Base-by-base conservation (phyloP, 2,888 invertebrate species). In the Muscina levida region DNA sequence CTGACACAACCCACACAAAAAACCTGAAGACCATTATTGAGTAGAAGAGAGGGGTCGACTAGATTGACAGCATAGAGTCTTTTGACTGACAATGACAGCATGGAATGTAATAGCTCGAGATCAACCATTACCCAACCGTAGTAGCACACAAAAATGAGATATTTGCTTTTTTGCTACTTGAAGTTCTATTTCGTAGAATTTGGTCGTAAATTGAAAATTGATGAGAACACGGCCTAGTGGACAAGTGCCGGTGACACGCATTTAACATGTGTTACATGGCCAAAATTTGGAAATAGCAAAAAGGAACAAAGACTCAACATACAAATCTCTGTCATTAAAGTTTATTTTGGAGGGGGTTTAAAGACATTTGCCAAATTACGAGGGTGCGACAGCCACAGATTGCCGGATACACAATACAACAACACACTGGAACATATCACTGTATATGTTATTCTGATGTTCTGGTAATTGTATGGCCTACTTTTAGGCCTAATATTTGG, bases 121-220 rank as follows among this genome's bases (percentile, higher is more conserved):
- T n/a, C n/a, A n/a, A n/a, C n/a, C n/a, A n/a, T n/a, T n/a, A n/a
- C n/a, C n/a, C n/a, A n/a, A n/a, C n/a, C n/a, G n/a, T n/a, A n/a
- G n/a, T n/a, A n/a, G n/a, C n/a, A n/a, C n/a, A n/a, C n/a, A n/a
- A n/a, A n/a, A n/a, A n/a, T 48, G 8, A 48, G 48, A 48, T 15
- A 15, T 48, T 17, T 48, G 6, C 48, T n/a, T 15, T 15, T 48
- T 48, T 37, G 8, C n/a, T 26, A 19, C 6, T 37, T 59, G 31
- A 17, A 2, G 26, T 26, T 31, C 31, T 31, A 2, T 48, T 15
- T 37, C 10, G 13, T 59, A 11, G 31, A 6, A 8, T 37, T 59
- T n/a, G 10, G 57, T 3, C 59, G 15, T 59, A 59, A 39, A 59
- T 59, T 59, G 59, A 59, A 59, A 59, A 59, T 59, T 59, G 59